Evolutionary conservation across 1,140 invertebrate genomes (phyloP).

Genomic region (Cheumatopsyche charites): DNA sequence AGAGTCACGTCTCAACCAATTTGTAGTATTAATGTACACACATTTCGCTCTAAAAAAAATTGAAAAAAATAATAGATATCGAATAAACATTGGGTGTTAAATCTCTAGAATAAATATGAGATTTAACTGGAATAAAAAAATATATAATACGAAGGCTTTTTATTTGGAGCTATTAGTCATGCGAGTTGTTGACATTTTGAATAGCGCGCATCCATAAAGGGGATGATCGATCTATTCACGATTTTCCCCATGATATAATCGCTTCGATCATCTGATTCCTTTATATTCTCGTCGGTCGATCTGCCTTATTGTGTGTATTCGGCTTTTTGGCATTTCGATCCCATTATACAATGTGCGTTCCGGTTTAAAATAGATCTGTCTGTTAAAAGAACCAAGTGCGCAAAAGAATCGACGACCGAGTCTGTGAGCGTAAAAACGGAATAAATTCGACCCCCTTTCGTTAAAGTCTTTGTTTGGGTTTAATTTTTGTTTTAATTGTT

Average conservation of each 20-base stretch:
- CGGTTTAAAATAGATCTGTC: conserved; percentile 28
- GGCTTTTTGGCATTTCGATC: conserved; percentile 4
- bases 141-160: conserved; percentile 3
- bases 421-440: no score
- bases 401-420: no score
- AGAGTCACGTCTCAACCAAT: not conserved
- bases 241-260: no score
- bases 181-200: conserved; percentile 43
- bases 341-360: conserved; percentile 21
- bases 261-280: no score
- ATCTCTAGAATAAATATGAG: conserved; percentile 6
- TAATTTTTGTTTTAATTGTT: no score
- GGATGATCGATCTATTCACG: conserved; percentile 35
- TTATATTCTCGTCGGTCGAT: not conserved
- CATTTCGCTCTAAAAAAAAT: no score
- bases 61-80: not conserved
- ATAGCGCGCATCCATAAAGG: conserved; percentile 18
- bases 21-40: not conserved
- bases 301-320: conserved; percentile 3
- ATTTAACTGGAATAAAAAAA: not conserved
- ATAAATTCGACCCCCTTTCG: no score
- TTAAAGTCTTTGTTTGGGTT: no score
- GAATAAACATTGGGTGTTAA: not conserved
- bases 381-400: conserved; percentile 1
- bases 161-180: conserved; percentile 27